Evolutionary conservation across 1,140 invertebrate genomes (phyloP), one percentile per base, ranked within the genome.

Genomic region (Drosophila elegans): DNA sequence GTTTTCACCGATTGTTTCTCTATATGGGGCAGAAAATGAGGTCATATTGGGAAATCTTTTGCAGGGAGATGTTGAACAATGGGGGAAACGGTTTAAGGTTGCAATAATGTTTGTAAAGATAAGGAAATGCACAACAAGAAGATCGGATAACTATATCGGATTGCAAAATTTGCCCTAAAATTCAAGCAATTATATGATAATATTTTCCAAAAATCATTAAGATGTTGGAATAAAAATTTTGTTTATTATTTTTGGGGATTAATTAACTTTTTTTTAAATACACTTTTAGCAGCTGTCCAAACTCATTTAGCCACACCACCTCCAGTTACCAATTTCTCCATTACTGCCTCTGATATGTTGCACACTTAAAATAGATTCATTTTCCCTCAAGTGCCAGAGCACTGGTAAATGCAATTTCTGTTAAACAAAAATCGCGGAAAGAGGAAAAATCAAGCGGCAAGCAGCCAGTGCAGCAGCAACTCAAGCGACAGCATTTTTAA

Each of bases 331-430:
- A 34, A 27, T 45, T 13, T n/a, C 3, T 12, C 25, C 16, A 25
- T 41, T 12, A 41, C 39, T 42, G 41, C 36, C 48, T 9, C 53
- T 59, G 49, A 54, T 59, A 61, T 52, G 27, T 34, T 53, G 36
- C 52, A 51, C 66, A 86, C 81, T 86, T 86, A 79, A 81, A 57
- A 85, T 69, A 74, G 74, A 81, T 86, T 81, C 78, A 80, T 85
- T 85, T 74, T 44, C 21, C 10, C 72, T 57, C 73, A 59, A 54
- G 81, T 66, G 59, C 54, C 42, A 16, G 36, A 29, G 32, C 59
- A 67, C 76, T 83, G 61, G 75, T 72, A 72, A 80, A 80, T 84
- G 80, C 61, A 84, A 76, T 84, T 83, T 76, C 64, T 79, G 71
- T 69, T 74, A 25, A 75, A 74, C 56, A 67, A 59, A 66, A 73